These are phyloP conservation scores for Pangasius sanitwongsei DNA, from an alignment of 2,797 vertebrate species.

Conservation along the genomic window DNA sequence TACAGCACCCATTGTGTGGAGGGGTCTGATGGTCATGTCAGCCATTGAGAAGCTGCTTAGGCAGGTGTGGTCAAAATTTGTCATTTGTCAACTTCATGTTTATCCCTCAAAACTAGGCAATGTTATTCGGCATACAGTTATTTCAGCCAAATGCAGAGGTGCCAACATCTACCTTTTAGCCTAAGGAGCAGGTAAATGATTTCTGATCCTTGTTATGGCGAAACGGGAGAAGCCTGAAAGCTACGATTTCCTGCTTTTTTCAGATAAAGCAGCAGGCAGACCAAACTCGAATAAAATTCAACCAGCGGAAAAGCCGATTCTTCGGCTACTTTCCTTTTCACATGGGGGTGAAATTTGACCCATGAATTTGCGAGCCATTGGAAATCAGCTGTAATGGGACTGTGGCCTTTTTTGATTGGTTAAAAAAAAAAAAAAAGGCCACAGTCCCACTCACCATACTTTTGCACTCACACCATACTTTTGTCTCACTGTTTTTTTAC, in stretches of 20 bases:
- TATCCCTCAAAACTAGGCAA: too few species aligned
- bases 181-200: not conserved
- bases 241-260: not conserved
- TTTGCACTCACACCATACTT: not conserved
- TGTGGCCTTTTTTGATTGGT: not conserved
- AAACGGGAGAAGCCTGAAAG: not conserved
- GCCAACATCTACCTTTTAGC: not conserved
- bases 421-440: not conserved
- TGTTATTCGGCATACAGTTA: not conserved
- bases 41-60: slow-evolving; percentile 90
- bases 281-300: not conserved
- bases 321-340: not conserved
- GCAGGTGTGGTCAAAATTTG: slow-evolving; percentile 76
- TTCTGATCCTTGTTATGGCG: not conserved
- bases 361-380: not conserved
- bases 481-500: not conserved
- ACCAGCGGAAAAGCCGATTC: not conserved
- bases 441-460: too few species aligned
- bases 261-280: not conserved
- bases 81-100: not conserved
- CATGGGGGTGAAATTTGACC: not conserved
- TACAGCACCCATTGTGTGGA: slow-evolving; percentile 87
- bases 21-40: slow-evolving; percentile 98
- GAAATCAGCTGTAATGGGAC: not conserved
- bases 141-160: not conserved